Evolutionary conservation across 2,888 invertebrate species (phyloP).

Genomic region (Metallyticus violacea): DNA sequence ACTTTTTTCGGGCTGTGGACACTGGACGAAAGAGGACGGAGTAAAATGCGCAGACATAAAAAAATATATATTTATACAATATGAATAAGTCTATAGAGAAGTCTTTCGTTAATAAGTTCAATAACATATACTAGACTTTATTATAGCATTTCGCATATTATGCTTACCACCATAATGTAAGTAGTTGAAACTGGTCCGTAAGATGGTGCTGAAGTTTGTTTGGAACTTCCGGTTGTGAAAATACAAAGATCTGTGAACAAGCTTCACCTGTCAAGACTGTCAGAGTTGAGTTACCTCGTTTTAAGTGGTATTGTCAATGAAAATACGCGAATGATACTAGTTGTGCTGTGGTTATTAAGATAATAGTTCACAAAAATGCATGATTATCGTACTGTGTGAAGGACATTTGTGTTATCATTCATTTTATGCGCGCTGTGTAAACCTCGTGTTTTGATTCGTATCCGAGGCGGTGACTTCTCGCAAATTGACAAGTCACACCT

Average conservation of each 20-base stretch:
- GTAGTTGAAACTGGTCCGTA: background rate
- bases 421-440: background rate
- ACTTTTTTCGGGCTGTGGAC: too few species aligned
- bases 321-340: background rate
- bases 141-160: too few species aligned
- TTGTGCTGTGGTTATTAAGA: background rate
- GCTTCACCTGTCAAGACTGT: slow-evolving; percentile 30
- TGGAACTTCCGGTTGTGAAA: background rate
- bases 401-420: background rate
- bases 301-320: background rate
- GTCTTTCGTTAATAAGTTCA: too few species aligned
- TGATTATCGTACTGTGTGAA: background rate
- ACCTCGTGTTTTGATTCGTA: slow-evolving; percentile 11
- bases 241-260: background rate
- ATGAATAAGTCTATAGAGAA: too few species aligned
- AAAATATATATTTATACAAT: too few species aligned
- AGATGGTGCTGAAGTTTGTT: background rate
- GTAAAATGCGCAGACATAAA: too few species aligned
- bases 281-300: background rate
- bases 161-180: background rate
- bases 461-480: background rate
- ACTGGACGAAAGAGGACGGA: too few species aligned
- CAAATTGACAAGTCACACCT: background rate
- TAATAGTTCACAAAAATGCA: background rate
- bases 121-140: too few species aligned